Conservation (phyloP, 2,113 vertebrate species). For the Willisornis vidua region DNA sequence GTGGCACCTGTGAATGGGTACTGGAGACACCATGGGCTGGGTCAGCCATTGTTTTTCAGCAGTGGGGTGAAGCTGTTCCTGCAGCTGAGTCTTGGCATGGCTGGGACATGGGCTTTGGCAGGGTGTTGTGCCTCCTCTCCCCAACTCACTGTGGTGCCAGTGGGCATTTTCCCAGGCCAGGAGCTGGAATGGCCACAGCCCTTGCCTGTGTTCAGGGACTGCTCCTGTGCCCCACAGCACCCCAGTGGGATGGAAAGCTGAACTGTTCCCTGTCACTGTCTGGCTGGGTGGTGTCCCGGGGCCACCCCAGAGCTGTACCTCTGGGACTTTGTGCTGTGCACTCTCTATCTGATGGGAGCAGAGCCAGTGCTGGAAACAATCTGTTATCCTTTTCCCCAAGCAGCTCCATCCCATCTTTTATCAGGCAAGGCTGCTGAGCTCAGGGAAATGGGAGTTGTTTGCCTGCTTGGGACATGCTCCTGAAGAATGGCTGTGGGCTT, state of each 20-base stretch:
- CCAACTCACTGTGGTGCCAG: fast-evolving
- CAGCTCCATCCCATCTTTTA: not conserved
- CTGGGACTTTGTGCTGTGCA: not conserved
- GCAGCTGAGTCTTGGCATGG: not conserved
- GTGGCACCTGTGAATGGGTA: fast-evolving
- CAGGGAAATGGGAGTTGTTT: not conserved
- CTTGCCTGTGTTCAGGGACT: too few relatives aligned
- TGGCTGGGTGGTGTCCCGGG: fast-evolving
- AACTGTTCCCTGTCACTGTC: not conserved
- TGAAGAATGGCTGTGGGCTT: not conserved
- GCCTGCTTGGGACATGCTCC: not conserved
- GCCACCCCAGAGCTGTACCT: not conserved
- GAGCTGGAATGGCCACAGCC: not conserved
- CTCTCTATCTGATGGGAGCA: conserved; percentile 32
- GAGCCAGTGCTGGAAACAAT: not conserved
- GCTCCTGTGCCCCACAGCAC: not conserved
- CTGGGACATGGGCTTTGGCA: fast-evolving
- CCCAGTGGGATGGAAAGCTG: fast-evolving
- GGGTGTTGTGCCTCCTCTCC: not conserved
- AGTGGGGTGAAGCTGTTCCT: not conserved
- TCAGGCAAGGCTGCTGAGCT: conserved; percentile 35
- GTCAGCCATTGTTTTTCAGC: not conserved
- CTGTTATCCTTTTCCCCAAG: not conserved
- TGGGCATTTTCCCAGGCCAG: not conserved
- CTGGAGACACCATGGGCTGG: not conserved